Conservation (phyloP, 2,888 invertebrate genomes). For the Machimus atricapillus region DNA sequence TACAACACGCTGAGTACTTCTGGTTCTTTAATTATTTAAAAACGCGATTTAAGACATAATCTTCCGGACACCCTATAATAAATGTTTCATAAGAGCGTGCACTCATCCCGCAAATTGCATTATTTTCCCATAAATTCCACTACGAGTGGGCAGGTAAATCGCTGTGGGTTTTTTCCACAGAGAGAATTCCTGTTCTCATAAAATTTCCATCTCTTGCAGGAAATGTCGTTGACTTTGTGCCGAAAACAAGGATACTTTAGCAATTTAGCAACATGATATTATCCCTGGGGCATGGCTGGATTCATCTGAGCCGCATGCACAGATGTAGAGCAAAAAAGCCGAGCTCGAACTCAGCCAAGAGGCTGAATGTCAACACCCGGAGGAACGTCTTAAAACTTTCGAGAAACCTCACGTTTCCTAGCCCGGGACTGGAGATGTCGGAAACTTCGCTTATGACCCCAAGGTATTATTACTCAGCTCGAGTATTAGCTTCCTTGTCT, state of each 20-base stretch:
- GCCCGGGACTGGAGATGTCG: background rate
- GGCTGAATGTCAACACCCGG: slow-evolving; percentile 26
- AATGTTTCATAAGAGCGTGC: background rate
- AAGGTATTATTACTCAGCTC: slow-evolving; percentile 34
- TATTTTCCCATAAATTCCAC: background rate
- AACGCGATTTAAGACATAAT: background rate
- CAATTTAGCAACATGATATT: slow-evolving; percentile 20
- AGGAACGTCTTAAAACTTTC: slow-evolving; percentile 25
- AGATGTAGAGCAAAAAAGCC: background rate
- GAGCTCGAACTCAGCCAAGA: background rate
- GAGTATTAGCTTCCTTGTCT: slow-evolving; percentile 32
- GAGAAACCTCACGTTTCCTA: slow-evolving; percentile 16
- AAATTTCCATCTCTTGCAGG: slow-evolving; percentile 20
- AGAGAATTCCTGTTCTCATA: background rate
- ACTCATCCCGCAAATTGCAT: background rate
- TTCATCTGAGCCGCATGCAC: background rate
- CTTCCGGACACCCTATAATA: background rate
- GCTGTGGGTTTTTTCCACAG: background rate
- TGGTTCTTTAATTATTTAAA: background rate
- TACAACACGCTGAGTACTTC: background rate
- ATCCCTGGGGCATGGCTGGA: background rate
- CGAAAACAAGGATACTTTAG: slow-evolving; percentile 14
- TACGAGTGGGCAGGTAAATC: background rate
- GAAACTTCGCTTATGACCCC: slow-evolving; percentile 17
- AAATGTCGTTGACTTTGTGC: slow-evolving; percentile 29